phyloP scores from a whole-genome alignment of 2,888 invertebrate species.

The Girardia tigrina region DNA sequence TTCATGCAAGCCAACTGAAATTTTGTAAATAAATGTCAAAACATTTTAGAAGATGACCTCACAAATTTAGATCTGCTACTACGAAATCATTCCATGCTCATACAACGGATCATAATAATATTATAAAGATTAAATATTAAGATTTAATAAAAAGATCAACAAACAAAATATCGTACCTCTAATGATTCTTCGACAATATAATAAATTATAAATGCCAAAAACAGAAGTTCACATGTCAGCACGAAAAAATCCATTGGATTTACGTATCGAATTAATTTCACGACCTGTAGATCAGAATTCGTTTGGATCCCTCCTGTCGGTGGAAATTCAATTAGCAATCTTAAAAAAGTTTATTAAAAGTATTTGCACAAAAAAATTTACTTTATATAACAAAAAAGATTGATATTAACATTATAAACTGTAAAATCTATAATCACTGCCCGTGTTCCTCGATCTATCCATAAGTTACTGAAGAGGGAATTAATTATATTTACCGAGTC shows the following conservation, averaged over 20 bases:
- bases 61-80: too few relatives aligned
- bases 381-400: constrained; percentile 59
- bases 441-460: constrained; percentile 61
- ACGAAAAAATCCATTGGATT: constrained; percentile 53
- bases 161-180: too few relatives aligned
- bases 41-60: too few relatives aligned
- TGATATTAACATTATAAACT: constrained; percentile 62
- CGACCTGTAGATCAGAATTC: constrained; percentile 55
- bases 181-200: constrained; percentile 55
- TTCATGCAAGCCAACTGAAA: too few relatives aligned
- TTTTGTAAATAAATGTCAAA: too few relatives aligned
- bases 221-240: constrained; percentile 54
- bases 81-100: too few relatives aligned
- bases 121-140: too few relatives aligned
- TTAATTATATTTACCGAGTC: constrained; percentile 52
- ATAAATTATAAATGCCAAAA: constrained; percentile 56
- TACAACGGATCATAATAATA: too few relatives aligned
- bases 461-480: constrained; percentile 55
- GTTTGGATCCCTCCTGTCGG: constrained; percentile 61
- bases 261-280: constrained; percentile 56
- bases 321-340: constrained; percentile 60
- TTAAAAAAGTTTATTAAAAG: constrained; percentile 41
- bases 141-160: too few relatives aligned
- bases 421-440: constrained; percentile 61
- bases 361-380: constrained; percentile 43